phyloP scores from a whole-genome alignment of 2,113 vertebrate genomes.

The Acrocephalus arundinaceus region DNA sequence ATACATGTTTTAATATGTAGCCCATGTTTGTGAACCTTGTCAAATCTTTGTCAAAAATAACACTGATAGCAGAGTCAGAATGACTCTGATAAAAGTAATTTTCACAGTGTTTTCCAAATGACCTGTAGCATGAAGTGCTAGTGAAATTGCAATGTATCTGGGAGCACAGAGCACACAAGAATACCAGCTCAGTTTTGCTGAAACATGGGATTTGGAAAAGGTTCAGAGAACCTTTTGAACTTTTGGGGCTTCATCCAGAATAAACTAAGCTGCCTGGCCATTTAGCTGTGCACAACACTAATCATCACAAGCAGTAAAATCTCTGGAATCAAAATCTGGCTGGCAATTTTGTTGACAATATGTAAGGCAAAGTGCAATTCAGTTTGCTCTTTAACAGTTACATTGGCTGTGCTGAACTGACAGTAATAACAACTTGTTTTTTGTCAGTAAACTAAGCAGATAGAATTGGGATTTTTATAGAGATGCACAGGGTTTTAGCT shows the following conservation, averaged over 20 bases:
- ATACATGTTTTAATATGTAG: not conserved
- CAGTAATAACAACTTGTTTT: conserved; percentile 49
- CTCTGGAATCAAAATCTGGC: conserved; percentile 30
- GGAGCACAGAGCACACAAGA: not conserved
- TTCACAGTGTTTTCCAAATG: not conserved
- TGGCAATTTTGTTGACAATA: conserved; percentile 27
- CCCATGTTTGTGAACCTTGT: not conserved
- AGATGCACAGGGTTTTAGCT: not conserved
- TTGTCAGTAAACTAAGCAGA: conserved; percentile 50
- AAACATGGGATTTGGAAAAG: not conserved
- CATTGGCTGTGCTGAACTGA: conserved; percentile 30
- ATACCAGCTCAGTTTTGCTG: not conserved
- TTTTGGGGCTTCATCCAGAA: not conserved
- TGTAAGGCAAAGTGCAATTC: conserved; percentile 6
- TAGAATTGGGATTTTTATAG: conserved; percentile 55
- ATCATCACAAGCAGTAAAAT: not conserved
- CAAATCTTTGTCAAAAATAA: not conserved
- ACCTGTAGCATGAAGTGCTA: not conserved
- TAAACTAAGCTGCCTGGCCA: not conserved
- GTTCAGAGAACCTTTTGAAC: not conserved
- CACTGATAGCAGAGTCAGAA: not conserved
- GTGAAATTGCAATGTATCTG: not conserved
- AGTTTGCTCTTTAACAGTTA: conserved; percentile 25
- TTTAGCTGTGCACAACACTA: not conserved
- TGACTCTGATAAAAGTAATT: not conserved